phyloP scores from a whole-genome alignment of 2,888 invertebrate genomes.

The Lissocephala sabroskyi region DNA sequence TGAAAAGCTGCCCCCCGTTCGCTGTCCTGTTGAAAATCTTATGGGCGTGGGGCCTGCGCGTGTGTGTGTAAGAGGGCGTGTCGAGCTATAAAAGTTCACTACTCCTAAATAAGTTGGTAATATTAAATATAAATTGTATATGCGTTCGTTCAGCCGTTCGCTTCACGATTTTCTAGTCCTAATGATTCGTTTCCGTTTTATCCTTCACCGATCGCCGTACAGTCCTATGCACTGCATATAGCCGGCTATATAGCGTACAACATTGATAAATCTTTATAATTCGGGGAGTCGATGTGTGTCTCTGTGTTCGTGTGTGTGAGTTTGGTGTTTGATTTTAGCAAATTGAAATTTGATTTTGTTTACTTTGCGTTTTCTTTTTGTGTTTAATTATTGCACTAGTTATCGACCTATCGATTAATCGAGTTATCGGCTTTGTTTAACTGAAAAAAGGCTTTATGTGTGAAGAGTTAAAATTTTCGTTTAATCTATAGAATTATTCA shows the following conservation, averaged over 20 bases:
- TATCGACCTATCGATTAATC: not conserved
- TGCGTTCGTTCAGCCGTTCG: not conserved
- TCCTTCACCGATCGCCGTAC: not conserved
- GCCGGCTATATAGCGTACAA: not conserved
- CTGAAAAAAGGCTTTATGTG: constrained; percentile 1
- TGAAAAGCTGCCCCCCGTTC: too few species aligned
- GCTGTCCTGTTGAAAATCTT: constrained; percentile 6
- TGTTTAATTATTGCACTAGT: not conserved
- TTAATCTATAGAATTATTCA: not conserved
- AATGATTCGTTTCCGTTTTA: not conserved
- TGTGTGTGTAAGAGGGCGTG: not conserved
- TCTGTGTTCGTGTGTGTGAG: constrained; percentile 2
- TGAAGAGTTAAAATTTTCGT: not conserved
- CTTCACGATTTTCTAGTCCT: not conserved
- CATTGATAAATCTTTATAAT: too few species aligned
- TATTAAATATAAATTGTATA: not conserved
- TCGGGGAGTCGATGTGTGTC: too few species aligned
- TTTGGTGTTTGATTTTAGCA: constrained; percentile 1
- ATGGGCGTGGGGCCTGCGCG: constrained; percentile 5
- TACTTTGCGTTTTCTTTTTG: not conserved
- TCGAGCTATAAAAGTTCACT: not conserved
- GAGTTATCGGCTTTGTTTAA: not conserved
- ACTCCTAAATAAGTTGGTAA: not conserved
- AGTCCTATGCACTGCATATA: constrained; percentile 1
- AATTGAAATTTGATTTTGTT: too few species aligned